Conservation (phyloP, 2,113 vertebrate species). For the Cairina moschata region DNA sequence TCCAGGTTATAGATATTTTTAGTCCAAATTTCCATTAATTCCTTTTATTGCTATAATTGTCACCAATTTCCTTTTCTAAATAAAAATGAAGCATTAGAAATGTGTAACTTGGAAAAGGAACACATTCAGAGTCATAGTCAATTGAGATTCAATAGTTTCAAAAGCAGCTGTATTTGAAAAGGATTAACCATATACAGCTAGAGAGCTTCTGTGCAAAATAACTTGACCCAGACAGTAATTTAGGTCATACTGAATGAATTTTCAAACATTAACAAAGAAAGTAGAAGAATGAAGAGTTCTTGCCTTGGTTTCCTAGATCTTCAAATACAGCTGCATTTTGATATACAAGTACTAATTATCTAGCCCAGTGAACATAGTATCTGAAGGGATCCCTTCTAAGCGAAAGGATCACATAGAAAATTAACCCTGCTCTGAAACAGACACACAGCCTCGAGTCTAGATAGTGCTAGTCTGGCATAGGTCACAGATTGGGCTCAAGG, state of each 20-base stretch:
- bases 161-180: slow-evolving; percentile 20
- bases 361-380: not conserved
- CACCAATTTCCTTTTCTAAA: not conserved
- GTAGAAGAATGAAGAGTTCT: not conserved
- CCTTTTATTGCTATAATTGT: slow-evolving; percentile 9
- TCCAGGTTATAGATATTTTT: slow-evolving; percentile 22
- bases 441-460: not conserved
- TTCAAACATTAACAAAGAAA: not conserved
- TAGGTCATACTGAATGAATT: not conserved
- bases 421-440: not conserved
- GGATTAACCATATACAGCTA: not conserved
- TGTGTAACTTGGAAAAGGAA: not conserved
- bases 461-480: not conserved
- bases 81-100: slow-evolving; percentile 2
- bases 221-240: not conserved
- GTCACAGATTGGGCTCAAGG: not conserved
- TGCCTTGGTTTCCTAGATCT: not conserved
- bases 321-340: not conserved
- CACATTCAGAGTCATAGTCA: not conserved
- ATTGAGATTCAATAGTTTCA: not conserved
- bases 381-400: not conserved
- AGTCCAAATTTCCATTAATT: slow-evolving; percentile 30
- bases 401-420: not conserved
- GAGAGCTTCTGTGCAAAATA: not conserved
- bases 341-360: not conserved